These are phyloP conservation scores for Pitangus sulphuratus DNA, from an alignment of 2,797 vertebrate genomes.

Conservation along the genomic window DNA sequence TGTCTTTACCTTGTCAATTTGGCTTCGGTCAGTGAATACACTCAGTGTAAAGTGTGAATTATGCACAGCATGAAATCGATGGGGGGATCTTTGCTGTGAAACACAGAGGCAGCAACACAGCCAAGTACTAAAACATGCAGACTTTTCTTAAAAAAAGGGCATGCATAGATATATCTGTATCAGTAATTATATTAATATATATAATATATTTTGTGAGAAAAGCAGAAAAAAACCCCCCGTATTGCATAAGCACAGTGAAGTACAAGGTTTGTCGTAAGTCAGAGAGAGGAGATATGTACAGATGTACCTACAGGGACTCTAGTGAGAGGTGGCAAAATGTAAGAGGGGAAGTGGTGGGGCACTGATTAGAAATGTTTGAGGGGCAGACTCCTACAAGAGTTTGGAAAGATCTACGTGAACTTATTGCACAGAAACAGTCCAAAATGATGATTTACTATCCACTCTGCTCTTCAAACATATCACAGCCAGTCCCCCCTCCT, in stretches of 20 bases:
- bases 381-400: neutral
- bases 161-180: neutral
- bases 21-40: neutral
- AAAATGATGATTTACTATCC: neutral
- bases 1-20: neutral
- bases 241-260: neutral
- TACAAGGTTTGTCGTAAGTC: neutral
- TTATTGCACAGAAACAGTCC: neutral
- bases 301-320: neutral
- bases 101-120: neutral
- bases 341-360: neutral
- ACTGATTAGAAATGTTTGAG: neutral
- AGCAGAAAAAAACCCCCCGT: fast-evolving
- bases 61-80: neutral
- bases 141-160: neutral
- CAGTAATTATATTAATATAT: neutral
- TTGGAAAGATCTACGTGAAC: neutral
- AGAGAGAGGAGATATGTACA: neutral
- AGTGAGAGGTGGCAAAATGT: neutral
- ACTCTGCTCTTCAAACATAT: neutral
- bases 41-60: neutral
- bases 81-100: neutral
- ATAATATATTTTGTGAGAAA: neutral
- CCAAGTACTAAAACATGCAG: neutral
- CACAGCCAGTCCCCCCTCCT: neutral